Percentiles rank a stretch among this genome's conserved stretches.
phyloP scores from a whole-genome alignment of 2,797 vertebrate genomes.

The Sphaeramia orbicularis region DNA sequence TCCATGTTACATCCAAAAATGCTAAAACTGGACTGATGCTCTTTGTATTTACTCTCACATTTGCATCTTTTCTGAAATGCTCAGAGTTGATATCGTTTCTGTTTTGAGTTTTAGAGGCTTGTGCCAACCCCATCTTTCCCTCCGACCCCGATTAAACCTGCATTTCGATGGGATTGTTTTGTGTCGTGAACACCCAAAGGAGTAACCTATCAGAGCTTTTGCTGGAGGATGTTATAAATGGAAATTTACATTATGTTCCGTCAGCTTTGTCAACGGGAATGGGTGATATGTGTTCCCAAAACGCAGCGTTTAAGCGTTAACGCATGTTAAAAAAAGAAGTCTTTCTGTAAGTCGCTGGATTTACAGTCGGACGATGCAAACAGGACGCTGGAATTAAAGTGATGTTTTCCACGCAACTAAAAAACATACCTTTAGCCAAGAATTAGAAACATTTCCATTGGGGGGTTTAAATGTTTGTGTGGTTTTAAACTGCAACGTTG shows the following conservation, averaged over 20 bases:
- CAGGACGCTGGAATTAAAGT: background rate
- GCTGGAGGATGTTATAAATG: slow-evolving; percentile 99
- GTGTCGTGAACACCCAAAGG: slow-evolving; percentile 91
- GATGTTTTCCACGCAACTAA: slow-evolving; percentile 4
- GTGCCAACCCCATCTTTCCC: slow-evolving; percentile 19
- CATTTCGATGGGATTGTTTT: slow-evolving; percentile 58
- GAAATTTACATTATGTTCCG: slow-evolving; percentile 92
- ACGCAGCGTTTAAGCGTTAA: slow-evolving; percentile 68
- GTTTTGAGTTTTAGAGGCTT: too few species aligned
- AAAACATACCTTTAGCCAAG: too few species aligned
- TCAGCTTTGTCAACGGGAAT: slow-evolving; percentile 90
- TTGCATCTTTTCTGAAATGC: slow-evolving; percentile 16
- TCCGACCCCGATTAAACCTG: slow-evolving; percentile 40
- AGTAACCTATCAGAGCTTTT: slow-evolving; percentile 97
- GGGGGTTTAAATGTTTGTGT: too few species aligned
- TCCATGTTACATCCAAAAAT: too few species aligned
- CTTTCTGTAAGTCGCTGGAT: background rate
- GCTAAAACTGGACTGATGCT: too few species aligned
- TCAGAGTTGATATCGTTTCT: slow-evolving; percentile 15
- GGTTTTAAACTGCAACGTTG: too few species aligned
- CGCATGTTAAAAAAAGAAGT: background rate
- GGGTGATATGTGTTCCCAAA: slow-evolving; percentile 91
- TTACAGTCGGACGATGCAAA: background rate
- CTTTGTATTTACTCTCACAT: background rate
- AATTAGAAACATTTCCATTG: too few species aligned